Conservation (phyloP, 1,140 invertebrate genomes). For the Leucophenga varia region DNA sequence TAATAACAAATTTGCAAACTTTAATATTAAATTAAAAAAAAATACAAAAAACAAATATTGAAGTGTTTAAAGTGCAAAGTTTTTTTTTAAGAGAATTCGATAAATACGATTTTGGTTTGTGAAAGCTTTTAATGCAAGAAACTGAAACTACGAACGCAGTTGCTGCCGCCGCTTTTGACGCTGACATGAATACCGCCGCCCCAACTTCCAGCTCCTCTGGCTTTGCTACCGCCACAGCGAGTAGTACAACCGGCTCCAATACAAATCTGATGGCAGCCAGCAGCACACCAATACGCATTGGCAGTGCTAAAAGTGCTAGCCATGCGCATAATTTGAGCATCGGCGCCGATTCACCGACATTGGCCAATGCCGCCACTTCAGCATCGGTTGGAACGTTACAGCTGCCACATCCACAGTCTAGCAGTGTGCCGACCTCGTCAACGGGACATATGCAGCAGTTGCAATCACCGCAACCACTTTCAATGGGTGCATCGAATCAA, state of each 20-base stretch:
- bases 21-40: too few species aligned
- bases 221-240: background rate
- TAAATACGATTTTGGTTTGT: too few species aligned
- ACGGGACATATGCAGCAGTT: constrained; percentile 32
- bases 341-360: constrained; percentile 17
- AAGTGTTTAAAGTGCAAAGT: too few species aligned
- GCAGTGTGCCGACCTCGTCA: constrained; percentile 37
- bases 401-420: constrained; percentile 29
- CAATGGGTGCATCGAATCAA: constrained; percentile 46
- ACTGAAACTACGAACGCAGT: too few species aligned
- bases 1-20: too few species aligned
- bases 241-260: constrained; percentile 2
- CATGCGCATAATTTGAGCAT: constrained; percentile 25
- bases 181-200: too few species aligned
- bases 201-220: too few species aligned
- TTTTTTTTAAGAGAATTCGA: too few species aligned
- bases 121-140: too few species aligned
- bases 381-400: constrained; percentile 31
- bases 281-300: constrained; percentile 47
- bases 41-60: too few species aligned
- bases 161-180: too few species aligned
- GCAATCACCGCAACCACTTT: constrained; percentile 22
- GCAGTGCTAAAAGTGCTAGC: constrained; percentile 27
- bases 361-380: background rate
- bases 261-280: constrained; percentile 16